Conservation (phyloP, 1,140 invertebrate species). For the Philotrypesis tridentata region DNA sequence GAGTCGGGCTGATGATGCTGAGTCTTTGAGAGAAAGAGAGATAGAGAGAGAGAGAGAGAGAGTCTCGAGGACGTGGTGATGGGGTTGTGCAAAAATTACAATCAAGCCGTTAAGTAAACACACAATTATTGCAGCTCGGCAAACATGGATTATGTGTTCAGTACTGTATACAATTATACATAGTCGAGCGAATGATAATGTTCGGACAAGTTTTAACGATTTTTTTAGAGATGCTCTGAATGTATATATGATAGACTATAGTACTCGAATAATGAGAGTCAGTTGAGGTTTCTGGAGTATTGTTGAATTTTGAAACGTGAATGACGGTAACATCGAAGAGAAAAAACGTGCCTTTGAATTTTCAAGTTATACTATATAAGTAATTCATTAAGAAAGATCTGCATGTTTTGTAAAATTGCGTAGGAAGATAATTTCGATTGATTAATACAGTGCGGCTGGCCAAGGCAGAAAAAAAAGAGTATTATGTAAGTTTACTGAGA, state of each 20-base stretch:
- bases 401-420: conserved; percentile 16
- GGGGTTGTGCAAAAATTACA: conserved; percentile 57
- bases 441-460: conserved; percentile 33
- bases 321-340: conserved; percentile 40
- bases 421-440: not conserved
- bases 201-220: conserved; percentile 32
- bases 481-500: not conserved
- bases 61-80: conserved; percentile 58
- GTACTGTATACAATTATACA: too few relatives aligned
- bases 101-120: conserved; percentile 67
- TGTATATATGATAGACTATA: too few relatives aligned
- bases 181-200: conserved; percentile 45
- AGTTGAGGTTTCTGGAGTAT: too few relatives aligned
- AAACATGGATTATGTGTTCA: conserved; percentile 71
- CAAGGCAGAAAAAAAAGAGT: conserved; percentile 32
- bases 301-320: conserved; percentile 16
- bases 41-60: too few relatives aligned
- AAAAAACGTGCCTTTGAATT: conserved; percentile 41
- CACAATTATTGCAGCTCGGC: conserved; percentile 70
- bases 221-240: too few relatives aligned
- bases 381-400: conserved; percentile 20
- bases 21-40: too few relatives aligned
- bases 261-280: not conserved
- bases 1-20: not conserved
- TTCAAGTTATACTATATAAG: conserved; percentile 31